Conservation (phyloP, 2,113 vertebrate species). For the Zapus hudsonius region DNA sequence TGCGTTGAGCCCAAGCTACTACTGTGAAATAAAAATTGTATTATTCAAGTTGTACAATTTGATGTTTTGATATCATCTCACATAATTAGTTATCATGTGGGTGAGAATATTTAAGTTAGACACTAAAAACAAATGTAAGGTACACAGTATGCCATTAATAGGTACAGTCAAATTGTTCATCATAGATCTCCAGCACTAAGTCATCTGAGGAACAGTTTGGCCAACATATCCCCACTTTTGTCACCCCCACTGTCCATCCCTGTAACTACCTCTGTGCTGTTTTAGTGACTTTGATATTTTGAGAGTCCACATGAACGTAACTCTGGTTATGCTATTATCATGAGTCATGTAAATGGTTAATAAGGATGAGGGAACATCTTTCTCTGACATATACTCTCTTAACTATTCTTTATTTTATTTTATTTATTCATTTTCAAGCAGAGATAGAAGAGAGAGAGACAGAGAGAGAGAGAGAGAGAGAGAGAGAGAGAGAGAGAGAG, state of each 20-base stretch:
- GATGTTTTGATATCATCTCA: background rate
- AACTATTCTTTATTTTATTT: too few relatives aligned
- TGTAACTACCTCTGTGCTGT: too few relatives aligned
- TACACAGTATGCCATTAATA: background rate
- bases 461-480: too few relatives aligned
- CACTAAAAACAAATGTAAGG: background rate
- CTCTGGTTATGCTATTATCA: background rate
- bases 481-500: too few relatives aligned
- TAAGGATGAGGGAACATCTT: background rate
- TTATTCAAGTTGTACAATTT: too few relatives aligned
- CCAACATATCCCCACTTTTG: background rate
- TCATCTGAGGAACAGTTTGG: background rate
- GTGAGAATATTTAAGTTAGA: background rate
- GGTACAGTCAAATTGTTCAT: background rate
- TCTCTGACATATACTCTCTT: slow-evolving; percentile 18
- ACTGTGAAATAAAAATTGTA: background rate
- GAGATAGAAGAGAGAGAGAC: too few relatives aligned
- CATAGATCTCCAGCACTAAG: background rate
- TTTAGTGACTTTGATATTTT: background rate
- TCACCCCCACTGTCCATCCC: background rate
- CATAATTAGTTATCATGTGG: background rate
- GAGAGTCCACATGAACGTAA: background rate
- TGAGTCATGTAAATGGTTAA: background rate
- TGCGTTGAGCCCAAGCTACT: background rate
- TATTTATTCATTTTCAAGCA: too few relatives aligned